phyloP scores from a whole-genome alignment of 1,140 invertebrate genomes.

The Lordiphosa stackelbergi region DNA sequence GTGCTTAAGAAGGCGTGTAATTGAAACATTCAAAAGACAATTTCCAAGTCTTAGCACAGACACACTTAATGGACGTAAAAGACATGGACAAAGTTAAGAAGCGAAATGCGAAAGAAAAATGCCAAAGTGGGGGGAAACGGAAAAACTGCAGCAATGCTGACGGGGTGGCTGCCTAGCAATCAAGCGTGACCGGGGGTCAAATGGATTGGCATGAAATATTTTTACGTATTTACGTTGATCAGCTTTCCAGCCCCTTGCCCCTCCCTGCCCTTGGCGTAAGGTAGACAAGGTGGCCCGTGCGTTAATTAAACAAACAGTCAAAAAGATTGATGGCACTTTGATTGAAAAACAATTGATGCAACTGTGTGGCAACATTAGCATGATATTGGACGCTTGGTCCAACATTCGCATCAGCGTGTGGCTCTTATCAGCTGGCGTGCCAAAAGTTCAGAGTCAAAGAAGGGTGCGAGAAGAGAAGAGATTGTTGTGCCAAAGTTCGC shows the following conservation, averaged over 20 bases:
- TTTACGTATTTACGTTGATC: constrained; percentile 25
- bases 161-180: constrained; percentile 42
- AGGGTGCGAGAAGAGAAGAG: background rate
- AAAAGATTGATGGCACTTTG: constrained; percentile 73
- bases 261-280: constrained; percentile 16
- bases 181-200: constrained; percentile 65
- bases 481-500: constrained; percentile 53
- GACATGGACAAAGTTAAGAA: constrained; percentile 71
- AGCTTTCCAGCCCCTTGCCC: background rate
- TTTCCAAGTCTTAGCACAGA: constrained; percentile 77
- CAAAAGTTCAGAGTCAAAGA: constrained; percentile 47
- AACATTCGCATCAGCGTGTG: constrained; percentile 31
- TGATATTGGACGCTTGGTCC: constrained; percentile 60
- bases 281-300: constrained; percentile 40
- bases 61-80: constrained; percentile 76
- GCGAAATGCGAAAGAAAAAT: constrained; percentile 74
- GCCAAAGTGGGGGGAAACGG: constrained; percentile 33
- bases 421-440: constrained; percentile 61
- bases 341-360: constrained; percentile 76
- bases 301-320: constrained; percentile 74
- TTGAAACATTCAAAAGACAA: constrained; percentile 78
- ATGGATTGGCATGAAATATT: constrained; percentile 57
- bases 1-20: constrained; percentile 78
- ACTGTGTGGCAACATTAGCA: constrained; percentile 71
- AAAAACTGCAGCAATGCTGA: constrained; percentile 28